These are phyloP conservation scores for Zele albiditarsus DNA, from an alignment of 2,888 invertebrate genomes.

Conservation along the genomic window DNA sequence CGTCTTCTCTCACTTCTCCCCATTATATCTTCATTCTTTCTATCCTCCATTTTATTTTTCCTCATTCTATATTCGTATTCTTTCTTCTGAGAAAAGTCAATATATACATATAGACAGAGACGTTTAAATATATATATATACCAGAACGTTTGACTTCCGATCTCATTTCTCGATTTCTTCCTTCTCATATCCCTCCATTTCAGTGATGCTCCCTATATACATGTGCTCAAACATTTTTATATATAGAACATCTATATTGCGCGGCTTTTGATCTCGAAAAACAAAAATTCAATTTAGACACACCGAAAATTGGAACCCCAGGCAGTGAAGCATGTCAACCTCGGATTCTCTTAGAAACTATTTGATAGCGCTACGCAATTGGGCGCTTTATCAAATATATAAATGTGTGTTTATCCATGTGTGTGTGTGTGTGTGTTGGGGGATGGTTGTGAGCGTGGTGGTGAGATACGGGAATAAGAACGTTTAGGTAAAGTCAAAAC, in stretches of 20 bases:
- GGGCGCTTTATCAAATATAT: not conserved
- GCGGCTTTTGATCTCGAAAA: constrained; percentile 64
- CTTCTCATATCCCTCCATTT: constrained; percentile 8
- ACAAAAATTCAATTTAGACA: constrained; percentile 68
- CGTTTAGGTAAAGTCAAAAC: not conserved
- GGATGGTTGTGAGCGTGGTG: not conserved
- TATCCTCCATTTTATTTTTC: constrained; percentile 1
- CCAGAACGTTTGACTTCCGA: not conserved
- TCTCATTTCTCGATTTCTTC: constrained; percentile 9
- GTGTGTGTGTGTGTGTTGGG: not conserved
- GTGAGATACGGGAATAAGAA: not conserved
- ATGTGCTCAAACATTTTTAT: not conserved
- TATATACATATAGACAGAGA: not conserved
- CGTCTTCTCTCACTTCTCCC: constrained; percentile 23
- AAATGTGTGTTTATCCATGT: no score
- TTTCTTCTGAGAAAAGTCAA: not conserved
- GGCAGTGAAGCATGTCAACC: constrained; percentile 59
- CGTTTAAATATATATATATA: not conserved
- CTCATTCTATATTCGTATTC: not conserved
- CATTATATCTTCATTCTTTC: not conserved
- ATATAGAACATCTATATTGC: constrained; percentile 54
- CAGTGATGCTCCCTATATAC: constrained; percentile 16
- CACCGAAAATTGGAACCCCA: constrained; percentile 65
- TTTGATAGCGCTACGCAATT: not conserved
- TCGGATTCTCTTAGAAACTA: not conserved